phyloP scores from a whole-genome alignment of 1,140 invertebrate species.

The Drosophila truncata region DNA sequence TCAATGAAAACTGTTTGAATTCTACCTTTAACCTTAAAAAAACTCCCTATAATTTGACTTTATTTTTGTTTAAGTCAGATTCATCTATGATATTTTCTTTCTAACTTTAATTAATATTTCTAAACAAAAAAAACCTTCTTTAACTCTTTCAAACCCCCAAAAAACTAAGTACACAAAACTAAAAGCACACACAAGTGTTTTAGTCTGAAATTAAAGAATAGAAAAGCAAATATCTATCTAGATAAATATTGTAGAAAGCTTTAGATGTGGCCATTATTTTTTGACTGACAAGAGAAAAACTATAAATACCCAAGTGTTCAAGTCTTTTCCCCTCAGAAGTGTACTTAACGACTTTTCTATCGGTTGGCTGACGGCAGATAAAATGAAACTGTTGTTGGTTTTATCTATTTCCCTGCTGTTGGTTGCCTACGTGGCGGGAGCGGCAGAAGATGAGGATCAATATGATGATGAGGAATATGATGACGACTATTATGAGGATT shows the following conservation, averaged over 20 bases:
- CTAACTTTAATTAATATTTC: neutral
- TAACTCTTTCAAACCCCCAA: neutral
- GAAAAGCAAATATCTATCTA: slow-evolving; percentile 19
- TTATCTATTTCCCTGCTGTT: slow-evolving; percentile 11
- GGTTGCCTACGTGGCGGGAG: slow-evolving; percentile 9
- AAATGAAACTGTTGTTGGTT: slow-evolving; percentile 20
- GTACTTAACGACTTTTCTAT: neutral
- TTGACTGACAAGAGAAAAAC: neutral
- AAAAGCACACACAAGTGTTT: slow-evolving; percentile 33
- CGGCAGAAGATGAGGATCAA: neutral
- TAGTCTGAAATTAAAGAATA: slow-evolving; percentile 6
- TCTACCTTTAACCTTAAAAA: neutral
- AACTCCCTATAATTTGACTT: no score
- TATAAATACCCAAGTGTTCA: slow-evolving; percentile 28
- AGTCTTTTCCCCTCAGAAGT: slow-evolving; percentile 14
- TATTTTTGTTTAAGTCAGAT: neutral
- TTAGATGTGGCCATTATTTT: slow-evolving; percentile 2
- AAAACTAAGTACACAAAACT: slow-evolving; percentile 4
- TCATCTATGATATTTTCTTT: neutral
- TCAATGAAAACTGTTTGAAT: neutral
- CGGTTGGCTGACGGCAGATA: slow-evolving; percentile 4
- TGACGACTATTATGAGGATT: neutral
- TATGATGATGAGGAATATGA: neutral
- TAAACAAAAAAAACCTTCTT: neutral
- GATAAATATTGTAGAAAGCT: neutral